Evolutionary conservation across 1,140 invertebrate species (phyloP), one percentile per base, ranked within the genome.

Genomic region (Macrosteles quadrilineatus): DNA sequence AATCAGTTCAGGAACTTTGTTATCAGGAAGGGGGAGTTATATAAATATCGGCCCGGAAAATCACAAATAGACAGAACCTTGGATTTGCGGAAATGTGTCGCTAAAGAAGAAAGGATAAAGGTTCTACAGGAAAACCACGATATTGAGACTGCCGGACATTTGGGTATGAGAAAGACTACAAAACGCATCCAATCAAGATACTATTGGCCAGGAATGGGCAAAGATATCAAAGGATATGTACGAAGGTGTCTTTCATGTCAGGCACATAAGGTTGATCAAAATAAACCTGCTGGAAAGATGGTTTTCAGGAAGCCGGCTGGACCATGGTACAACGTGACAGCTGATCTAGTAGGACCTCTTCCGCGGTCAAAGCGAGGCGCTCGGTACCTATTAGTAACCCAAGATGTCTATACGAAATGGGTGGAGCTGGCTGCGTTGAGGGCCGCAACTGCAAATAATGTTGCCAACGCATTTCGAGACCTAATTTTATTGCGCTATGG

Each of bases 311-410:
- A 2, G 57, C 74, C 76, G 0, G 69, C 30, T 59, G 25, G 62
- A 31, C 77, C 76, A 2, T 82, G 78, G 76, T 74, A 80, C 50
- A 76, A 71, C 6, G 68, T 80, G 0, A 77, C 77, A 0, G 74
- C 78, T 0, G 81, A 84, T 69, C 43, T 83, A 0, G 75, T 83
- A 67, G 81, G 81, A 23, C 80, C 80, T 0, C 75, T 82, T 27
- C 80, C 81, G 0, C 31, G 72, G 0, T 79, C 75, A 1, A 59
- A 57, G 2, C 74, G 74, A 45, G 77, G 80, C 71, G 75, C 80
- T 53, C 29, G 43, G 45, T 78, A 75, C 74, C 40, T 82, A 1
- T 65, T 82, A 4, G 80, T 83, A 0, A 67, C 80, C 2, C 77
- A 75, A 0, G 81, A 82, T 67, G 73, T 77, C 27, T 80, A 82